Evolutionary conservation across 2,888 invertebrate genomes (phyloP).

Genomic region (Sthenelais limicola): DNA sequence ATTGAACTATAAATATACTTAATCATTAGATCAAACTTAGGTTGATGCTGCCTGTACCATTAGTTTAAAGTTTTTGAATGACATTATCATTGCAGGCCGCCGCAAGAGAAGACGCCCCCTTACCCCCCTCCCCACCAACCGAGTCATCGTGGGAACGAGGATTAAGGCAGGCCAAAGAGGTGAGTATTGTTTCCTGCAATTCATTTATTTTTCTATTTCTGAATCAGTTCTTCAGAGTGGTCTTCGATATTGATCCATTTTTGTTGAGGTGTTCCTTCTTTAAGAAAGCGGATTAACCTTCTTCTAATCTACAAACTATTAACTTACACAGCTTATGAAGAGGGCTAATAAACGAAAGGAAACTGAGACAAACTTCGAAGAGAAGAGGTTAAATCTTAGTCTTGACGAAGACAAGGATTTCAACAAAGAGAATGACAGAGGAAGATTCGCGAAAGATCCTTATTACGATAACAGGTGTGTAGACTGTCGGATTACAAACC

Average conservation of each 20-base stretch:
- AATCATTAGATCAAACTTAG: too few species aligned
- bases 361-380: conserved; percentile 95
- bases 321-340: conserved; percentile 79
- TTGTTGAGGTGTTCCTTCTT: too few species aligned
- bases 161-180: conserved; percentile 93
- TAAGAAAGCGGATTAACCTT: too few species aligned
- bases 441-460: conserved; percentile 53
- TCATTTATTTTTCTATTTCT: too few species aligned
- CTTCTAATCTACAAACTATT: conserved; percentile 1
- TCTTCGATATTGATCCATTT: too few species aligned
- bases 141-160: conserved; percentile 98
- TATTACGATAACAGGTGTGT: conserved; percentile 56
- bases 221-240: too few species aligned
- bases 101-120: conserved; percentile 56
- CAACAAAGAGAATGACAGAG: conserved; percentile 66
- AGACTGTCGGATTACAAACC: too few species aligned
- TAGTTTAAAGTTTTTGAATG: too few species aligned
- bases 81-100: too few species aligned
- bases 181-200: conserved; percentile 45
- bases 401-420: conserved; percentile 82
- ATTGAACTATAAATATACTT: too few species aligned
- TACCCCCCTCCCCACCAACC: conserved; percentile 59
- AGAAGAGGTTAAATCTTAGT: conserved; percentile 93
- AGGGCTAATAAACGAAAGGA: conserved; percentile 94
- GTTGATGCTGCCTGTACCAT: too few species aligned